Percentiles rank a stretch among this genome's conserved stretches.
Conservation (phyloP, 2,888 invertebrate species). For the Elmis aenea region DNA sequence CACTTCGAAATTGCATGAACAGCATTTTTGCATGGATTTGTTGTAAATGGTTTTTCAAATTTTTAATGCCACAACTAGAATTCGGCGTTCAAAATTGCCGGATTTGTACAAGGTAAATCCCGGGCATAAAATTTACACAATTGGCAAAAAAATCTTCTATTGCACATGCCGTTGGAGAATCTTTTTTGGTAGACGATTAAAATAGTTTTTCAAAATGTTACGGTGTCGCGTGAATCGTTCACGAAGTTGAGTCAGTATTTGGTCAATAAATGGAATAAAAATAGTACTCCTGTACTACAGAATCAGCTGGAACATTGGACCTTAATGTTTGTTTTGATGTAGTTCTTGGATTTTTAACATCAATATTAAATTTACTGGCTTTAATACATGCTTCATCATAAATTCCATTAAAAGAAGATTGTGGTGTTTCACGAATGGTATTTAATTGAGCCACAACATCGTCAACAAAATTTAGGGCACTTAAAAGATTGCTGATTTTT, state of each 20-base stretch:
- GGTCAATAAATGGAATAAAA: conserved; percentile 1
- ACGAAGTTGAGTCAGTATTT: neutral
- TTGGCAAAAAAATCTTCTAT: neutral
- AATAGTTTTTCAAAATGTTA: too few species aligned
- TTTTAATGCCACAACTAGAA: neutral
- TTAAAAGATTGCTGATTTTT: neutral
- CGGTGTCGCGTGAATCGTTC: neutral
- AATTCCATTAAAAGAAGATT: neutral
- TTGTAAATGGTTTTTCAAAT: too few species aligned
- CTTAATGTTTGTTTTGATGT: neutral
- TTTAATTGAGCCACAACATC: neutral
- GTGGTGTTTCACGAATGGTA: neutral
- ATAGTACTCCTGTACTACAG: neutral
- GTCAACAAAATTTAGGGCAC: neutral
- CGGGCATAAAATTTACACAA: neutral
- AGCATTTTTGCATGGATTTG: too few species aligned
- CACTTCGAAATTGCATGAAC: too few species aligned
- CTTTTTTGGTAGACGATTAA: too few species aligned
- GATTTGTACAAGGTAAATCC: too few species aligned
- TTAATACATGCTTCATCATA: neutral
- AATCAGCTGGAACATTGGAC: neutral
- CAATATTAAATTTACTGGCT: neutral
- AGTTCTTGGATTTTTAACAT: conserved; percentile 1
- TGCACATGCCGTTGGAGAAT: too few species aligned
- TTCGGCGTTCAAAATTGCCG: neutral